These are phyloP conservation scores for Alviniconcha marisindica DNA, from an alignment of 1,140 invertebrate genomes.

Conservation along the genomic window DNA sequence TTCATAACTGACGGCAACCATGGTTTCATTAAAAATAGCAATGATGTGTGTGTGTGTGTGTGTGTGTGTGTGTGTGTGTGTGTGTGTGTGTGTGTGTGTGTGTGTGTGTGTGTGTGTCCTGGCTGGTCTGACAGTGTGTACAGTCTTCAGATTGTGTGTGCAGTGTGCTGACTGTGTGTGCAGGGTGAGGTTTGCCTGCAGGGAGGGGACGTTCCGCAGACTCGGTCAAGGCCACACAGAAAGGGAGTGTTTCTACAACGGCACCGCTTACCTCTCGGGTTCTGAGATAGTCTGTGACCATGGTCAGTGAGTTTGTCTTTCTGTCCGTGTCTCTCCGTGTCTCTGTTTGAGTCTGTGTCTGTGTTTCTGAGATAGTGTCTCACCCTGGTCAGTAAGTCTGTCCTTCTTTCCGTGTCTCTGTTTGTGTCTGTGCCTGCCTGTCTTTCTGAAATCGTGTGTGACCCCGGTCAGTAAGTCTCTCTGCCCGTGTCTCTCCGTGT, in stretches of 20 bases:
- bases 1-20: no score
- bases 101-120: neutral
- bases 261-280: neutral
- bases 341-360: no score
- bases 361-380: neutral
- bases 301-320: neutral
- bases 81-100: neutral
- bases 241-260: constrained; percentile 2
- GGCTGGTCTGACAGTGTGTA: neutral
- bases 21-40: no score
- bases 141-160: constrained; percentile 2
- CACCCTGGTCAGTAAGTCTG: neutral
- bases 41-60: neutral
- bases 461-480: neutral
- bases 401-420: neutral
- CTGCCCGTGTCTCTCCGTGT: neutral
- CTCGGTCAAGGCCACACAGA: neutral
- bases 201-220: neutral
- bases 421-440: no score
- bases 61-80: neutral
- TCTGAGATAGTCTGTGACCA: neutral
- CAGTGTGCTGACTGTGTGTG: no score
- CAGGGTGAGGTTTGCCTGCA: constrained; percentile 16
- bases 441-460: neutral
- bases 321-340: neutral